These are phyloP conservation scores for Arctocebus calabarensis DNA, from an alignment of 2,797 vertebrate species.

Conservation along the genomic window DNA sequence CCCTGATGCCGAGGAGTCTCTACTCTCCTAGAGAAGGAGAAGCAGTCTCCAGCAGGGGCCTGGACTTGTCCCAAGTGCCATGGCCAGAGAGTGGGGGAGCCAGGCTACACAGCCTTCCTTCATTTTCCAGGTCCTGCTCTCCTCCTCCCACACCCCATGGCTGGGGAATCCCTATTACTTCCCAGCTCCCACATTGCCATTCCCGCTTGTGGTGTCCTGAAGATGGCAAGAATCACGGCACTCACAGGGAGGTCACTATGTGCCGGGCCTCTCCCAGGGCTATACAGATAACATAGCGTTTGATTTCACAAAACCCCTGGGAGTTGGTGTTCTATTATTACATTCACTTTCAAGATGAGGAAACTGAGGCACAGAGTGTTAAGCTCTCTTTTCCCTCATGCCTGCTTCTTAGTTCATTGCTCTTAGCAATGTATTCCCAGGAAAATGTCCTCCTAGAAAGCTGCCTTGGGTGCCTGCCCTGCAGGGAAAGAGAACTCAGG, in stretches of 20 bases:
- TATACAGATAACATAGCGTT: background rate
- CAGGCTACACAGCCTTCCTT: background rate
- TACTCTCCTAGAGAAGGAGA: background rate
- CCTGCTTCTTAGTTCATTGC: background rate
- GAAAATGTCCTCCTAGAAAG: background rate
- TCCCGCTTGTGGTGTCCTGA: background rate
- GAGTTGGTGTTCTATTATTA: background rate
- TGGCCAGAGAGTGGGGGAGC: background rate
- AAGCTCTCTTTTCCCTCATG: background rate
- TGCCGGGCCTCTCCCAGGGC: background rate
- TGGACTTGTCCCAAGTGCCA: background rate
- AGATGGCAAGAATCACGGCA: background rate
- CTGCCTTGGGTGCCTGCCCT: background rate
- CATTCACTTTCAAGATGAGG: conserved; percentile 8
- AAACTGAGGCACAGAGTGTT: background rate
- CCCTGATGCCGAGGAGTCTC: background rate
- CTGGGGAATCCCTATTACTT: background rate
- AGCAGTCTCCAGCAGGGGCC: background rate
- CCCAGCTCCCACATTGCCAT: background rate
- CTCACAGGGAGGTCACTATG: background rate
- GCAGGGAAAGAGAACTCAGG: background rate
- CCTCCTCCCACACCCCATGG: background rate
- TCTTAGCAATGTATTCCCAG: background rate
- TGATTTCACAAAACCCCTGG: background rate
- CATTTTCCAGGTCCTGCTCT: background rate